These are phyloP conservation scores for Salminus brasiliensis DNA, from an alignment of 2,113 vertebrate genomes.

Conservation along the genomic window DNA sequence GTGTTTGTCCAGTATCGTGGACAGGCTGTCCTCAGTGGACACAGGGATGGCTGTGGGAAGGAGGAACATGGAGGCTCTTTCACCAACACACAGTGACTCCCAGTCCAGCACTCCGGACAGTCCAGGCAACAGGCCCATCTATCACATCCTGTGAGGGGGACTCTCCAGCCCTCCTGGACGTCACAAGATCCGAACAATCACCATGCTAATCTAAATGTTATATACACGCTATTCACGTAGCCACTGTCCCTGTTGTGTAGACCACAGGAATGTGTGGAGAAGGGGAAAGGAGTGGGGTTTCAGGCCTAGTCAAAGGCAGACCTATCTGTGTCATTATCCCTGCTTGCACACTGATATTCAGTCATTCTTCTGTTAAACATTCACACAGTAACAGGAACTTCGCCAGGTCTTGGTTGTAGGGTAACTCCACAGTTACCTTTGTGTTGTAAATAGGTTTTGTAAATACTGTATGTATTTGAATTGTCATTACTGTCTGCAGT, in stretches of 20 bases:
- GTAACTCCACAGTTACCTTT: slow-evolving; percentile 5
- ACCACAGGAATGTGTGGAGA: not conserved
- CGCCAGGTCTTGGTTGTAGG: not conserved
- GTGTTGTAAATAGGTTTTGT: slow-evolving; percentile 75
- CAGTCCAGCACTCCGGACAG: slow-evolving; percentile 84
- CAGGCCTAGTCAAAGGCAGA: not conserved
- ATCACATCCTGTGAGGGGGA: slow-evolving; percentile 87
- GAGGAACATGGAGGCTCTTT: slow-evolving; percentile 75
- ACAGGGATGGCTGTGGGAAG: slow-evolving; percentile 68
- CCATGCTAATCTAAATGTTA: not conserved
- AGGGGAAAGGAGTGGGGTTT: not conserved
- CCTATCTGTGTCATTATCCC: not conserved
- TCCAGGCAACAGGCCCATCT: slow-evolving; percentile 82
- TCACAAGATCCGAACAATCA: not conserved
- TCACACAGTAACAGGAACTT: not conserved
- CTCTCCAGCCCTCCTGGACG: not conserved
- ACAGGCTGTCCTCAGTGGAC: slow-evolving; percentile 85
- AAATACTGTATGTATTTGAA: slow-evolving; percentile 74
- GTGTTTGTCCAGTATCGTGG: slow-evolving; percentile 96
- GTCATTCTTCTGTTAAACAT: not conserved
- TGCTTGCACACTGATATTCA: not conserved
- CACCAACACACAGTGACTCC: slow-evolving; percentile 79
- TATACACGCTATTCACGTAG: not conserved
- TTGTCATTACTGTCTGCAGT: slow-evolving; percentile 68
- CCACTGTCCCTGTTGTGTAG: not conserved